Conservation (phyloP, 2,888 invertebrate species). For the Serripes groenlandicus region DNA sequence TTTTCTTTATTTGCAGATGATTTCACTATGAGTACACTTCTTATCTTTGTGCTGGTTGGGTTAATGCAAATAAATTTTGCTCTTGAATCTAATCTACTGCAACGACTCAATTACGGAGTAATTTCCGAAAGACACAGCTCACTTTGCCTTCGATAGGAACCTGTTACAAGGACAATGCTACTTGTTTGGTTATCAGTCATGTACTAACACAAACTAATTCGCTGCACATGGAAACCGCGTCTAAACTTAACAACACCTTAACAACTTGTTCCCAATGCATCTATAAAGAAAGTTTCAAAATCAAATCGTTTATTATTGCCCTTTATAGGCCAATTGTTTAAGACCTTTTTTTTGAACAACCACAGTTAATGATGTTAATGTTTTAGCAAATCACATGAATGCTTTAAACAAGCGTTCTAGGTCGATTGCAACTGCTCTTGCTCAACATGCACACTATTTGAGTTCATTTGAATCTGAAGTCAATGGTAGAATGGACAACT, state of each 20-base stretch:
- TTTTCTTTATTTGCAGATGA: conserved; percentile 36
- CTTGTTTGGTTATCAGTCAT: conserved; percentile 16
- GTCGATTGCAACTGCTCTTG: conserved; percentile 25
- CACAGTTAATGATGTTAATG: conserved; percentile 53
- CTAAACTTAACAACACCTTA: conserved; percentile 17
- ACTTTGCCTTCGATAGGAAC: conserved; percentile 8
- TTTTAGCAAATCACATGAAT: conserved; percentile 38
- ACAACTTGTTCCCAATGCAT: conserved; percentile 23
- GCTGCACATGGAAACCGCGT: conserved; percentile 6
- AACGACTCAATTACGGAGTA: conserved; percentile 55
- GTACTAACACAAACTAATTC: conserved; percentile 34
- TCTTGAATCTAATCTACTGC: conserved; percentile 19
- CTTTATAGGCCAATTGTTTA: conserved; percentile 53
- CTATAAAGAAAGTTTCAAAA: not conserved
- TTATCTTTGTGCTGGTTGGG: too few relatives aligned
- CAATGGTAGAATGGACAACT: conserved; percentile 19
- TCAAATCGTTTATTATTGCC: conserved; percentile 40
- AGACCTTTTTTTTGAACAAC: conserved; percentile 59
- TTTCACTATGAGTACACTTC: not conserved
- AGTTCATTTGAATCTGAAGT: conserved; percentile 1
- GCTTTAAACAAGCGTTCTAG: conserved; percentile 19
- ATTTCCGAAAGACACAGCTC: conserved; percentile 22
- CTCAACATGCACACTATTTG: conserved; percentile 23
- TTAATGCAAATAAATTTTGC: not conserved
- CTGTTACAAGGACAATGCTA: conserved; percentile 7